These are phyloP conservation scores for human DNA, from an alignment of 2,113 vertebrate genomes.

Conservation along the genomic window GRCh38 chr2:12261501-12262000, in stretches of 20 bases:
- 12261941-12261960: background rate
- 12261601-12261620: background rate
- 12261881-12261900: background rate
- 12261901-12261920: background rate
- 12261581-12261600: background rate
- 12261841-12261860: background rate
- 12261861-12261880: background rate
- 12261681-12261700: background rate
- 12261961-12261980: background rate
- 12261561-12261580: background rate
- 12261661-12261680: background rate
- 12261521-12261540: background rate
- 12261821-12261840: background rate
- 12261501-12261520: background rate
- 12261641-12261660: background rate
- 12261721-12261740: background rate
- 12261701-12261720: fast-evolving
- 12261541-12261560: background rate
- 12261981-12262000: background rate
- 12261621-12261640: background rate
- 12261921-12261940: background rate
- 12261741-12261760: background rate
- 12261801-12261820: background rate
- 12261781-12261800: background rate
- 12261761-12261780: fast-evolving